These are phyloP conservation scores for Myotis vivesi DNA, from an alignment of 2,797 vertebrate species.

Conservation along the genomic window DNA sequence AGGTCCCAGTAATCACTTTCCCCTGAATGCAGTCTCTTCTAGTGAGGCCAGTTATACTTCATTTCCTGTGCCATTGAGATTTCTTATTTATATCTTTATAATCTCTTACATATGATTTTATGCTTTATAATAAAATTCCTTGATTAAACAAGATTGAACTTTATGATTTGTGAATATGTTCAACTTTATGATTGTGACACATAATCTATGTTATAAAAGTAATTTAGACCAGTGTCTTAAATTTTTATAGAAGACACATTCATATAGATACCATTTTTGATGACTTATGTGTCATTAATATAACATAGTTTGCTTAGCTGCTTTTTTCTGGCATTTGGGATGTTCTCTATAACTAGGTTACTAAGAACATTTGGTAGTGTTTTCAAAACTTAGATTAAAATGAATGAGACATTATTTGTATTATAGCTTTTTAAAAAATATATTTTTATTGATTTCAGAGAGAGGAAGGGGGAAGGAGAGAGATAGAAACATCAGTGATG, in stretches of 20 bases:
- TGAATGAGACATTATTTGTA: neutral
- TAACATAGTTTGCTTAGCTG: neutral
- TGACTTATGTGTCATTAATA: neutral
- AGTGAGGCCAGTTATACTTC: neutral
- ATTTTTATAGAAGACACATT: neutral
- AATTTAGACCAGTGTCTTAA: neutral
- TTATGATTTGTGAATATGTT: neutral
- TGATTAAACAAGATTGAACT: slow-evolving; percentile 32
- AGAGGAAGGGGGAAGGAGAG: no score
- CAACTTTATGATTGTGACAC: neutral
- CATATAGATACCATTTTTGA: neutral
- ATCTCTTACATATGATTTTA: neutral
- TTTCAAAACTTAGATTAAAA: slow-evolving; percentile 42
- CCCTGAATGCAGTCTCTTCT: neutral
- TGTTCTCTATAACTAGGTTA: neutral
- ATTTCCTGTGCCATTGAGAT: neutral
- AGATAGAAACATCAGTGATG: no score
- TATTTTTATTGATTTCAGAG: no score
- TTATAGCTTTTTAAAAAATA: neutral
- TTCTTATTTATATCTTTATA: neutral
- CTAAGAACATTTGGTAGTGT: slow-evolving; percentile 6
- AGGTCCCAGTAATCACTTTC: neutral
- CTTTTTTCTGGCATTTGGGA: slow-evolving; percentile 1
- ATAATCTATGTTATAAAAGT: neutral
- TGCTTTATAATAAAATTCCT: neutral